Evolutionary conservation across 2,113 vertebrate species (phyloP), one percentile per base, ranked within the genome.

Genomic region (Telmatochromis bifrenatus): DNA sequence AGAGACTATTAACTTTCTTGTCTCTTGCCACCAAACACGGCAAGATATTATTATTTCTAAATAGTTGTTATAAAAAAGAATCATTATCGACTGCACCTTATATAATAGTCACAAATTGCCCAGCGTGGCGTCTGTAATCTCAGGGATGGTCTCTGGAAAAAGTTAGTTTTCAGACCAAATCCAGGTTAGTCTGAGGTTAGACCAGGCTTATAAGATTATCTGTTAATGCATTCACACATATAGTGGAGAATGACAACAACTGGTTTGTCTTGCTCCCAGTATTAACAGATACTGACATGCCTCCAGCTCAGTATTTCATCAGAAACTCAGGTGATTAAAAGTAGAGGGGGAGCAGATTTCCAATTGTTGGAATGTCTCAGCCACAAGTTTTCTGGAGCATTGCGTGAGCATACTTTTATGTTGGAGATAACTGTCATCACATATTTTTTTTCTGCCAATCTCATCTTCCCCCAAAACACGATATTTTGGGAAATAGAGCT

Each of bases 271-370:
- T 62, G 7, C 90, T 84, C 79, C 19, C 21, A 14, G 79, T 73
- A 83, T 85, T 86, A 89, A 68, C 56, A 86, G 45, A 68, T 83
- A 58, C 42, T 68, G 84, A 84, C 73, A 42, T 21, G 28, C 86
- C 87, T 89, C 70, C 87, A 90, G 82, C 88, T 86, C 28, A 37
- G 84, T 88, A 87, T 94, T 94, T 92, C 90, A 94, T 94, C 93
- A 93, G 88, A 93, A 90, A 88, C 82, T 79, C 45, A 15, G 80
- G 84, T 91, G 89, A 93, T 95, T 94, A 92, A 92, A 94, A 89
- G 87, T 47, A 12, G 77, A 91, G 53, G 65, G 58, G 79, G 81
- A 88, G 79, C 55, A 84, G 83, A 90, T 91, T 93, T 91, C 49
- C 55, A 6, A 90, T 90, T 89, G 84, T 89, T 87, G 87, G 84